Base-by-base conservation (phyloP, 2,113 vertebrate genomes). In the Nicator chloris region DNA sequence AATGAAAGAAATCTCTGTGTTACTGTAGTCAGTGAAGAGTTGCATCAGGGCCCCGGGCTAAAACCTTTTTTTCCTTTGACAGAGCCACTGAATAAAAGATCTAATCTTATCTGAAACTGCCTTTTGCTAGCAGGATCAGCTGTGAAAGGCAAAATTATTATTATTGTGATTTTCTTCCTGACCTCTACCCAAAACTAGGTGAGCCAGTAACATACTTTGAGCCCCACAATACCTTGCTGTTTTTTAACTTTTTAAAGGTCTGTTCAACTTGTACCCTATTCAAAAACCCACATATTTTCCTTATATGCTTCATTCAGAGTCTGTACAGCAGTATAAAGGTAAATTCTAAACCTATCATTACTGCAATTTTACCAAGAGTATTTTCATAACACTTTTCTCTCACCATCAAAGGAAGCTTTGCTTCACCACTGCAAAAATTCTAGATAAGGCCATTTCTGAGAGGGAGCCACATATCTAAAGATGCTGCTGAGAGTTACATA, bases 141-240 rank as follows among this genome's bases (percentile, higher is more conserved):
- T 60, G 31, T 59, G 40, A 91, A 88, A 73, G 39, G 15, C 9
- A 57, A 15, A 53, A 13, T n/a, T 51, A 54, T 88, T 90, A 56
- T 83, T 75, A 78, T 11, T 64, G 20, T 22, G n/a, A 56, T 56
- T 87, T 83, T 66, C 4, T 5, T 81, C 69, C 61, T 79, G 65
- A 79, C 23, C 11, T 35, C 35, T n/a, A 72, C 9, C 3, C 27
- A 53, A 77, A 90, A 72, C 11, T 22, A 56, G 5, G 9, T 68
- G 33, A 92, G 37, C 33, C 19, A 79, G 13, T 44, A 60, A 64
- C 12, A 60, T 44, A 49, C 13, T 78, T 76, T 12, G 13, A 89
- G 40, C 7, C 18, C 3, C 30, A 54, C 10, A 68, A 33, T 13
- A 79, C 3, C 12, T 40, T 31, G 10, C 0, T 4, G 1, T 18